These are phyloP conservation scores for Tolypeutes matacus DNA, from an alignment of 2,797 vertebrate species.

Conservation along the genomic window DNA sequence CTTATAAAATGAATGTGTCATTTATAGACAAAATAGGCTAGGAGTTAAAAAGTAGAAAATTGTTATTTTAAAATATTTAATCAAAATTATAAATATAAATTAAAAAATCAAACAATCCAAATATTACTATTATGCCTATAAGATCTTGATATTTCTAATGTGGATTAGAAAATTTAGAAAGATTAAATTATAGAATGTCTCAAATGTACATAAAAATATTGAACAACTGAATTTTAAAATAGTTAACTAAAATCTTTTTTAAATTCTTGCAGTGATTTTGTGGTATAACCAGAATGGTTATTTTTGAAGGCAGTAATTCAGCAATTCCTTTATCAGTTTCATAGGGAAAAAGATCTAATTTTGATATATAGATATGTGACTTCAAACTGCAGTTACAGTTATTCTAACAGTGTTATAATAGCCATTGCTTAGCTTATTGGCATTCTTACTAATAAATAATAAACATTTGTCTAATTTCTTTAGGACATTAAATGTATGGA, in stretches of 20 bases:
- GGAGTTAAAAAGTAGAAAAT: constrained; percentile 21
- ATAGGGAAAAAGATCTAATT: background rate
- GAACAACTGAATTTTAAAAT: constrained; percentile 57
- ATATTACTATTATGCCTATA: constrained; percentile 38
- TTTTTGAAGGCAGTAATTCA: constrained; percentile 45
- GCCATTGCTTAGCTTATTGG: background rate
- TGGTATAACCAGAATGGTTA: background rate
- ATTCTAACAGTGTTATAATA: constrained; percentile 14
- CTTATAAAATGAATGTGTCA: constrained; percentile 66
- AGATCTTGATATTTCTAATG: constrained; percentile 37
- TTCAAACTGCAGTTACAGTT: constrained; percentile 51
- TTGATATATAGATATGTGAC: background rate
- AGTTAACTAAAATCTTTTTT: constrained; percentile 58
- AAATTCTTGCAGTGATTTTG: constrained; percentile 34
- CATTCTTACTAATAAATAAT: constrained; percentile 6
- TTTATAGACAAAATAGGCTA: constrained; percentile 21
- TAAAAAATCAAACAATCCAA: constrained; percentile 59
- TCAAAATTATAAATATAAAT: constrained; percentile 50
- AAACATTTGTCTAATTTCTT: background rate
- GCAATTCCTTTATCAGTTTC: constrained; percentile 21
- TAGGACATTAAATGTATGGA: constrained; percentile 31
- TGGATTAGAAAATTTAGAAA: constrained; percentile 56
- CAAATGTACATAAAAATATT: constrained; percentile 48
- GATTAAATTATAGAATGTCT: constrained; percentile 30
- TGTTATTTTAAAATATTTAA: constrained; percentile 43